Conservation (phyloP, 2,888 invertebrate species). For the Dysmachus trigonus region DNA sequence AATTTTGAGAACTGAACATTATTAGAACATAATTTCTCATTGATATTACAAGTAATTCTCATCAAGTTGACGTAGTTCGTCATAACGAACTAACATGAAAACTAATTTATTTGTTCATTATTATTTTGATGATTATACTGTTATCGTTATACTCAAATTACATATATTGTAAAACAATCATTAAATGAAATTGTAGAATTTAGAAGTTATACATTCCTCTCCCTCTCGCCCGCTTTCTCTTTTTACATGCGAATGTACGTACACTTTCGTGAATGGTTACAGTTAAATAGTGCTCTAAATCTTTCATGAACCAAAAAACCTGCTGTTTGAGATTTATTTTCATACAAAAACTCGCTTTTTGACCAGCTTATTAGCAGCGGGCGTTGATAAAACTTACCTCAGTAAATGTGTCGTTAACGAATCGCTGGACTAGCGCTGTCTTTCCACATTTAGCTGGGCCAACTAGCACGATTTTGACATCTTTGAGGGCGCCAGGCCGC, state of each 20-base stretch:
- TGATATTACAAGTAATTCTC: too few species aligned
- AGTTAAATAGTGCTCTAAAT: neutral
- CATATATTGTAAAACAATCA: too few species aligned
- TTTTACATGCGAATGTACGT: neutral
- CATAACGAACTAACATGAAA: too few species aligned
- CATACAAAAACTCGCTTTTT: neutral
- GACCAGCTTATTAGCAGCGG: neutral
- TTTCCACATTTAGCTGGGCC: slow-evolving; percentile 75
- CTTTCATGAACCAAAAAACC: neutral
- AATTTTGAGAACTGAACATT: too few species aligned
- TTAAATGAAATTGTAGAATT: too few species aligned
- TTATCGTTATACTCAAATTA: too few species aligned
- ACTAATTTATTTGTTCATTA: too few species aligned
- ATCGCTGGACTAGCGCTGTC: slow-evolving; percentile 72
- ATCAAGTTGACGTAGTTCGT: too few species aligned
- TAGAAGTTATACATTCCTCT: too few species aligned
- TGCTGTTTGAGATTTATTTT: neutral
- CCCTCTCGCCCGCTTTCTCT: too few species aligned
- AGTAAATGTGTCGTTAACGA: slow-evolving; percentile 69
- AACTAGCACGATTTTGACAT: slow-evolving; percentile 72
- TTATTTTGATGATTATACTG: too few species aligned
- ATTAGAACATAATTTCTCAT: too few species aligned
- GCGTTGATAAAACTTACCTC: slow-evolving; percentile 64
- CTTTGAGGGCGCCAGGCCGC: slow-evolving; percentile 53
- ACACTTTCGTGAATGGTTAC: neutral